Evolutionary conservation across 2,888 invertebrate genomes (phyloP).

Genomic region (Agrotis segetum): DNA sequence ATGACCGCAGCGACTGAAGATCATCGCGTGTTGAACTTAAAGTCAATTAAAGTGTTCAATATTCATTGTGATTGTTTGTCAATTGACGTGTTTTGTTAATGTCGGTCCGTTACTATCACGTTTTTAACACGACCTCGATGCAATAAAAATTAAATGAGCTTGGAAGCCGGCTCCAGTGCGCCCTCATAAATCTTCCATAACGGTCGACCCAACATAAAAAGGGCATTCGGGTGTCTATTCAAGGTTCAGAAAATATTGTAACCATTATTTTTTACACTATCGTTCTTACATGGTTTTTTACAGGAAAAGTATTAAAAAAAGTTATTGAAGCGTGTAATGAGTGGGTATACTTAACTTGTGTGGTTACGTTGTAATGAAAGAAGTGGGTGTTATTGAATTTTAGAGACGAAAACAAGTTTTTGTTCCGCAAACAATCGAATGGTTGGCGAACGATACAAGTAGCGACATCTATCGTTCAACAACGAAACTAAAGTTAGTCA

Average conservation of each 20-base stretch:
- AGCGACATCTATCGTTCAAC: conserved; percentile 56
- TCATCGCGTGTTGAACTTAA: conserved; percentile 48
- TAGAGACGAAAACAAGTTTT: conserved; percentile 1
- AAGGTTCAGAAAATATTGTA: conserved; percentile 65
- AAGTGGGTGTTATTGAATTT: background rate
- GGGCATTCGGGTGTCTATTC: conserved; percentile 70
- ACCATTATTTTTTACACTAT: conserved; percentile 60
- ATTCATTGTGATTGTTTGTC: conserved; percentile 56
- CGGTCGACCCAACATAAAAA: conserved; percentile 71
- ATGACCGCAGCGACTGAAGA: conserved; percentile 45
- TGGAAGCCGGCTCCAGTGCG: conserved; percentile 57
- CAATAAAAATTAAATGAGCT: conserved; percentile 67
- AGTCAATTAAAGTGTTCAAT: conserved; percentile 38
- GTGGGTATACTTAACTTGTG: conserved; percentile 6
- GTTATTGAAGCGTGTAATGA: conserved; percentile 13
- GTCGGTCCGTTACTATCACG: conserved; percentile 40
- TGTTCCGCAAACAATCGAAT: background rate
- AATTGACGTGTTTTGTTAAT: conserved; percentile 53
- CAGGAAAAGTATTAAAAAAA: conserved; percentile 36
- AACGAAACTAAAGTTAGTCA: conserved; percentile 22
- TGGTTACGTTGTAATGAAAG: conserved; percentile 21
- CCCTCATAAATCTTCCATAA: conserved; percentile 75
- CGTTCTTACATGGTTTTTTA: conserved; percentile 30
- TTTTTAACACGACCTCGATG: conserved; percentile 59
- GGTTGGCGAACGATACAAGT: conserved; percentile 17